A percentile compares a stretch with the other conserved stretches of the same genome.
Evolutionary conservation across 2,113 vertebrate species (phyloP).

Genomic region (Hiodon alosoides): DNA sequence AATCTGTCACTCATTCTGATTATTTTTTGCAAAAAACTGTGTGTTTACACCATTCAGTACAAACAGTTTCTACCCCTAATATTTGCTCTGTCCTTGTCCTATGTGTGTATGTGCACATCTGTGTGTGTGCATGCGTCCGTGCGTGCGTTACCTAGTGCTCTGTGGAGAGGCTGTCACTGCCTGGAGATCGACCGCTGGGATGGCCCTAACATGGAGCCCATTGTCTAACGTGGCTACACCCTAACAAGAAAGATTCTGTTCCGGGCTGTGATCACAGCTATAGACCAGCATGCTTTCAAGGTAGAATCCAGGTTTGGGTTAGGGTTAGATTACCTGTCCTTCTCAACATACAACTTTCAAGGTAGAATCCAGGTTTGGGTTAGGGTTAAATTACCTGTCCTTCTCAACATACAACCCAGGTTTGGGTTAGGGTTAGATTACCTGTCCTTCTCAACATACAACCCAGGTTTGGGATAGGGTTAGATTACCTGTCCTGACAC

Average conservation of each 20-base stretch:
- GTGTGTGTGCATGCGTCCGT: constrained; percentile 11
- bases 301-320: constrained; percentile 50
- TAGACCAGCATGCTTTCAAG: constrained; percentile 74
- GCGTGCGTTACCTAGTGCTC: constrained; percentile 57
- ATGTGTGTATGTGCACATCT: constrained; percentile 1
- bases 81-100: background rate
- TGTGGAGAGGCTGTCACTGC: constrained; percentile 80
- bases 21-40: too few species aligned
- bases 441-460: too few species aligned
- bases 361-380: too few species aligned
- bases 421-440: too few species aligned
- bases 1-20: too few species aligned
- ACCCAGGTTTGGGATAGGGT: too few species aligned
- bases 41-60: too few species aligned
- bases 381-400: too few species aligned
- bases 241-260: constrained; percentile 78
- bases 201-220: constrained; percentile 65
- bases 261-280: constrained; percentile 67
- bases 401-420: too few species aligned
- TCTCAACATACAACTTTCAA: constrained; percentile 44
- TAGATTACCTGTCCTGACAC: too few species aligned
- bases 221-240: constrained; percentile 81
- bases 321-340: too few species aligned
- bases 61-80: background rate
- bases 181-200: constrained; percentile 89